phyloP scores from a whole-genome alignment of 2,797 vertebrate species.

The Telmatherina bonti region DNA sequence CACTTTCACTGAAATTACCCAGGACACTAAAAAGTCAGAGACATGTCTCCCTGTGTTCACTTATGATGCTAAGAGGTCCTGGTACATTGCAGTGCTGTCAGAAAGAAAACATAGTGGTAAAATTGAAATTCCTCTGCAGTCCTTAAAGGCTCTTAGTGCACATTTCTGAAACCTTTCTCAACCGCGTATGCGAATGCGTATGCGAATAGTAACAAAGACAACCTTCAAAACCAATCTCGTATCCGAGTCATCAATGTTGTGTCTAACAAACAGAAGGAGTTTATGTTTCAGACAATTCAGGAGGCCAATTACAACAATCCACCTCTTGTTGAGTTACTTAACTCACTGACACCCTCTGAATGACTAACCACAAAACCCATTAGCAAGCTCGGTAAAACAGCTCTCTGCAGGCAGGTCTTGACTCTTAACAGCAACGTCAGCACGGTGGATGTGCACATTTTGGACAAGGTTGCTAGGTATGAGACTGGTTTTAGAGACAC shows the following conservation, averaged over 20 bases:
- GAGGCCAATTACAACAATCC: not conserved
- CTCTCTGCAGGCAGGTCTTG: not conserved
- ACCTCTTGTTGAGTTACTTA: not conserved
- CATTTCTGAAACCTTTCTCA: not conserved
- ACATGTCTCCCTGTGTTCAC: not conserved
- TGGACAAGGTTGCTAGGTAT: not conserved
- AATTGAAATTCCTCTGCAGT: not conserved
- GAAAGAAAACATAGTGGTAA: not conserved
- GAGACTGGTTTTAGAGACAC: not conserved
- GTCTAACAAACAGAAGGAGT: not conserved
- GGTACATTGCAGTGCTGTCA: not conserved
- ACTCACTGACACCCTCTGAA: not conserved
- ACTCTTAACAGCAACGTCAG: not conserved
- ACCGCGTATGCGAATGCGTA: not conserved
- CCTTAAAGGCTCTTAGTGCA: not conserved
- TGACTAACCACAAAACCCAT: not conserved
- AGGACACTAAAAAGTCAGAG: not conserved
- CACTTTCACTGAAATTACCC: not conserved
- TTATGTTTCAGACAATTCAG: not conserved
- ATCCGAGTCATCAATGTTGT: not conserved
- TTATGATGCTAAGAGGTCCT: not conserved
- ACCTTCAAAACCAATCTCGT: not conserved
- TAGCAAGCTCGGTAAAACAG: not conserved
- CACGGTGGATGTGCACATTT: not conserved
- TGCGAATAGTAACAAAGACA: not conserved